phyloP scores from a whole-genome alignment of 2,113 vertebrate species.

The Python bivittatus region DNA sequence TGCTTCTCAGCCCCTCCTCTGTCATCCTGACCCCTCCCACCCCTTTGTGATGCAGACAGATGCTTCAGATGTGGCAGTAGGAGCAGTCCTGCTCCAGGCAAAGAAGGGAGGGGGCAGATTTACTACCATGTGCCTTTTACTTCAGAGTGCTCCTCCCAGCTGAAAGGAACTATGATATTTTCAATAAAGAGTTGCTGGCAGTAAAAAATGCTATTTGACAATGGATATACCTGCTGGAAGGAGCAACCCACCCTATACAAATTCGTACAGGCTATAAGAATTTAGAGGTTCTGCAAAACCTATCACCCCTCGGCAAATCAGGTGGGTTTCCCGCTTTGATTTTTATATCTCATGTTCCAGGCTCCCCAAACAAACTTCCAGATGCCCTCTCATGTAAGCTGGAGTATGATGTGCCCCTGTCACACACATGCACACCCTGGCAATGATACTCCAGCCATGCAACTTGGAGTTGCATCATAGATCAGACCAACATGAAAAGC shows the following conservation, averaged over 20 bases:
- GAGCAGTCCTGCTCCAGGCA: background rate
- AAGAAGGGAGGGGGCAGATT: background rate
- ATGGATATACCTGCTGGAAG: background rate
- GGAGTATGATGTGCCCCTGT: no score
- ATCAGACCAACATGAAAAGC: no score
- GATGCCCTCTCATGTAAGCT: no score
- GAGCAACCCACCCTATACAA: background rate
- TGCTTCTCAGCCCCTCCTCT: background rate
- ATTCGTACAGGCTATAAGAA: background rate
- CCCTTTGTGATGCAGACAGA: background rate
- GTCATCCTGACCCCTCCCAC: background rate
- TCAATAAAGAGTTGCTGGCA: background rate
- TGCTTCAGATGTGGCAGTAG: background rate
- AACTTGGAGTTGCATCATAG: no score
- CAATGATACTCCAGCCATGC: background rate
- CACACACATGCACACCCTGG: no score
- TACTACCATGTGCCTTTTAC: background rate
- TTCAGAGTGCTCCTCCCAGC: background rate
- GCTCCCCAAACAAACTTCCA: background rate
- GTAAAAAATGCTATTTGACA: background rate
- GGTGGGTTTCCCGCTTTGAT: no score
- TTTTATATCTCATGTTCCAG: background rate
- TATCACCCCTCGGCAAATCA: background rate
- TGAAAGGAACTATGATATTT: background rate
- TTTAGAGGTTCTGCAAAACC: background rate